Conservation (phyloP, 1,140 invertebrate genomes). For the Paraescarpia echinospica region DNA sequence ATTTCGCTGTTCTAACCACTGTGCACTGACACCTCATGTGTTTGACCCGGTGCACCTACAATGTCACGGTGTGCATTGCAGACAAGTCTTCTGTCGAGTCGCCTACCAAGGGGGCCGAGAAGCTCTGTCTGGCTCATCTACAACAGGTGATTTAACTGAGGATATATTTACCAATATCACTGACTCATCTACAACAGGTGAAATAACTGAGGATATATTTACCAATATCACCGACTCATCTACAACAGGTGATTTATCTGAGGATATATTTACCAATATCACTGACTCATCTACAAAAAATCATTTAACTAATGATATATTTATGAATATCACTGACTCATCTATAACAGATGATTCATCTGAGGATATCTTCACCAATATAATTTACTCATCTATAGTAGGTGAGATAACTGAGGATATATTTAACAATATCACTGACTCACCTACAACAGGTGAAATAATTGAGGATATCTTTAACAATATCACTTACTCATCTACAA, state of each 20-base stretch:
- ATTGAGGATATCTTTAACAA: too few species aligned
- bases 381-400: too few species aligned
- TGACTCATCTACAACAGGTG: neutral
- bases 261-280: neutral
- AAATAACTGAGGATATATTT: neutral
- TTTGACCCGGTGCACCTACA: slow-evolving; percentile 40
- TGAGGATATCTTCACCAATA: too few species aligned
- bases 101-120: slow-evolving; percentile 66
- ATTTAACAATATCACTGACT: too few species aligned
- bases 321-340: too few species aligned
- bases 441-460: too few species aligned
- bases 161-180: neutral
- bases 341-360: too few species aligned
- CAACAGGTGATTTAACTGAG: neutral
- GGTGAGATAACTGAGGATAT: too few species aligned
- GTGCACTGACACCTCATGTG: neutral
- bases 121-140: slow-evolving; percentile 63
- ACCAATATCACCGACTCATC: neutral
- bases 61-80: slow-evolving; percentile 67
- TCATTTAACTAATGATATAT: neutral
- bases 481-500: slow-evolving; percentile 59
- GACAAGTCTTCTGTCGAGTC: slow-evolving; percentile 68
- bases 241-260: neutral
- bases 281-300: neutral
- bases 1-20: neutral